These are phyloP conservation scores for Ichneumon xanthorius DNA, from an alignment of 2,888 invertebrate genomes.

Conservation along the genomic window DNA sequence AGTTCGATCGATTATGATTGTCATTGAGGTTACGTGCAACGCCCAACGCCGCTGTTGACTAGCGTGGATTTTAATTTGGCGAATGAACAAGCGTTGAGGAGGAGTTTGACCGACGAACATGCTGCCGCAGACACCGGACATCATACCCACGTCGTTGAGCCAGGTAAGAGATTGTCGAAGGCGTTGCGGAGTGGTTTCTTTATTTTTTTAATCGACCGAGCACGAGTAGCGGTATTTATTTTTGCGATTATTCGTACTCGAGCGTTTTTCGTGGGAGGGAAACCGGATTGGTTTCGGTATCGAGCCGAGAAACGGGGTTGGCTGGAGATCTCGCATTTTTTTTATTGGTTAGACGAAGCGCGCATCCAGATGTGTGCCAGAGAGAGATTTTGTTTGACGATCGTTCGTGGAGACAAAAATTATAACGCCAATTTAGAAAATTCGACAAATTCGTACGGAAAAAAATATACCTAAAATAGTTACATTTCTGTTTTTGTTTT, in stretches of 20 bases:
- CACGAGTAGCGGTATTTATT: background rate
- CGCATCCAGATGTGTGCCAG: background rate
- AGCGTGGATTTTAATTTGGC: conserved; percentile 51
- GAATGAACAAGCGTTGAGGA: conserved; percentile 7
- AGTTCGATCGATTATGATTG: conserved; percentile 46
- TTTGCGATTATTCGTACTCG: background rate
- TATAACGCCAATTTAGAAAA: background rate
- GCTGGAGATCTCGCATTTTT: background rate
- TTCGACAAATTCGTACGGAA: too few species aligned
- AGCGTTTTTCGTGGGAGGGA: background rate
- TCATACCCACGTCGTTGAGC: conserved; percentile 78
- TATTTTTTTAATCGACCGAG: background rate
- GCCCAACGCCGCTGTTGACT: conserved; percentile 50
- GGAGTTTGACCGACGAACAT: conserved; percentile 67
- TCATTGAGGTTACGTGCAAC: conserved; percentile 64
- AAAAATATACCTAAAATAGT: background rate
- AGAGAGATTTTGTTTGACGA: background rate
- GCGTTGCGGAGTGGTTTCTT: background rate
- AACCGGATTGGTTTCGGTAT: background rate
- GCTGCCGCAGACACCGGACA: conserved; percentile 80
- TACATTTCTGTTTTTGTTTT: too few species aligned
- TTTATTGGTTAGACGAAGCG: background rate
- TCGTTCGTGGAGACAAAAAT: background rate
- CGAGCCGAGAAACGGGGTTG: background rate
- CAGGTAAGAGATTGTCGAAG: conserved; percentile 72